Conservation (phyloP, 2,797 vertebrate species). For the Buphagus erythrorhynchus region DNA sequence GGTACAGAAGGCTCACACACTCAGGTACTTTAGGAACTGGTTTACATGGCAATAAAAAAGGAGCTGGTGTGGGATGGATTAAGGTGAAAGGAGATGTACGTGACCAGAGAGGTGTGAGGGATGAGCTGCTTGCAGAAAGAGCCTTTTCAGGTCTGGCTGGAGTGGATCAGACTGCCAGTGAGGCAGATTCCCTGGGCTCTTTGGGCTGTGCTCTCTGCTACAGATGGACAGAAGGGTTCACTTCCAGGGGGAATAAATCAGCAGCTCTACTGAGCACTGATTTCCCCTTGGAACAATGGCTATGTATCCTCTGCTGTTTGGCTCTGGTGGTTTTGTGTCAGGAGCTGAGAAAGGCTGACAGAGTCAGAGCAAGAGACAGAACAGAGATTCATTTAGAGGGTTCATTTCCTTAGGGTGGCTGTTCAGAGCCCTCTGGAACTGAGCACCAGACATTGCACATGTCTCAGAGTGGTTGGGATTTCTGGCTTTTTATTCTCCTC, state of each 20-base stretch:
- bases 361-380: background rate
- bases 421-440: background rate
- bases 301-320: background rate
- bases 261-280: background rate
- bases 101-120: background rate
- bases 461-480: background rate
- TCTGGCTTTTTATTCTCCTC: background rate
- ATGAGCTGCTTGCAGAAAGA: background rate
- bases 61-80: background rate
- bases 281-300: background rate
- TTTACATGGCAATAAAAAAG: background rate
- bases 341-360: background rate
- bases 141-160: background rate
- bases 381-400: background rate
- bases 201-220: background rate
- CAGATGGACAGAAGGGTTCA: background rate
- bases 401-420: background rate
- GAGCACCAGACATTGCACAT: background rate
- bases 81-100: background rate
- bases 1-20: rapidly evolving
- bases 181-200: background rate
- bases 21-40: background rate
- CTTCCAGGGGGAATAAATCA: background rate
- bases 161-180: rapidly evolving
- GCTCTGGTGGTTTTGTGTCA: background rate